Conservation (phyloP, 2,888 invertebrate species). For the Rhingia campestris region DNA sequence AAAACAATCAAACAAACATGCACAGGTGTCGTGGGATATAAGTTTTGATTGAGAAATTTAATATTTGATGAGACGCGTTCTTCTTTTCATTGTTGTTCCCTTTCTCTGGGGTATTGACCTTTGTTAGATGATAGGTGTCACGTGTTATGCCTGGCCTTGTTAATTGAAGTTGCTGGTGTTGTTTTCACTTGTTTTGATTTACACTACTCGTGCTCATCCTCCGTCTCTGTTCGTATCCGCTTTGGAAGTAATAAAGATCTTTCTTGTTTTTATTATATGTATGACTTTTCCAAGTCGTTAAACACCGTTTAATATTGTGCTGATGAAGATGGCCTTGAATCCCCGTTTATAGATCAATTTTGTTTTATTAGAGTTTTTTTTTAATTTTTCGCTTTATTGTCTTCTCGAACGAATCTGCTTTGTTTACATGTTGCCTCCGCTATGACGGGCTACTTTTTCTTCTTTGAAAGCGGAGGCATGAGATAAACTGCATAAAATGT, state of each 20-base stretch:
- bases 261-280: neutral
- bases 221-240: no score
- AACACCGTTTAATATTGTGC: neutral
- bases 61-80: conserved; percentile 2
- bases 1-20: conserved; percentile 34
- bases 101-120: neutral
- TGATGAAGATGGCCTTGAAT: conserved; percentile 27
- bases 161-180: no score
- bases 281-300: conserved; percentile 2
- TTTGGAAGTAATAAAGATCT: no score
- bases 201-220: no score
- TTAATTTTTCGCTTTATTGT: neutral
- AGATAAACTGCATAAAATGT: neutral
- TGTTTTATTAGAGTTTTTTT: neutral
- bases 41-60: conserved; percentile 30
- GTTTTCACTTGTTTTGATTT: no score
- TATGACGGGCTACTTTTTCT: neutral
- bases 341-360: conserved; percentile 2
- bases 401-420: neutral
- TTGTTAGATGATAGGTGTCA: neutral
- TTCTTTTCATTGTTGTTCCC: neutral
- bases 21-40: conserved; percentile 33
- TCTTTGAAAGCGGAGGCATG: neutral
- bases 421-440: conserved; percentile 22
- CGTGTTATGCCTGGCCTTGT: no score